These are phyloP conservation scores for Siniperca undulata DNA, from an alignment of 2,797 vertebrate species.

Conservation along the genomic window DNA sequence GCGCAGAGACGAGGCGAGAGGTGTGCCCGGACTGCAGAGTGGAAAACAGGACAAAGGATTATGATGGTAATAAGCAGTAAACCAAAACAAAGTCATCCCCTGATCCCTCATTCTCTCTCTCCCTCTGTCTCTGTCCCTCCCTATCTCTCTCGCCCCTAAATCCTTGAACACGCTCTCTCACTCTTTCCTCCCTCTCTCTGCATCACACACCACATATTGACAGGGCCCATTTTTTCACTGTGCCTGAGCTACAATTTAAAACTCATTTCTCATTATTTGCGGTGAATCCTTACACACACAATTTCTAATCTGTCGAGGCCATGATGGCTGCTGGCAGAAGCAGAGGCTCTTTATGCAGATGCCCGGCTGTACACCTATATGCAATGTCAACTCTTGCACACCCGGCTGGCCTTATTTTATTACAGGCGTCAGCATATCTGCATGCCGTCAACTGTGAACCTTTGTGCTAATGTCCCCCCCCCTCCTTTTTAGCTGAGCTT, in stretches of 20 bases:
- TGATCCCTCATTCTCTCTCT: constrained; percentile 80
- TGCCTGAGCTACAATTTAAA: constrained; percentile 86
- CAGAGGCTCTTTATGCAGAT: constrained; percentile 77
- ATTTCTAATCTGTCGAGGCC: constrained; percentile 83
- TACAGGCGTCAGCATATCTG: constrained; percentile 82
- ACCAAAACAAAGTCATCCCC: constrained; percentile 88
- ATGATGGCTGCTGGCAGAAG: constrained; percentile 76
- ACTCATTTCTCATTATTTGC: constrained; percentile 87
- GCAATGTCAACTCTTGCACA: constrained; percentile 82
- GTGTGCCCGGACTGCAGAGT: constrained; percentile 85
- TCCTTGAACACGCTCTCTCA: constrained; percentile 65
- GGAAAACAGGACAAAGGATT: constrained; percentile 85
- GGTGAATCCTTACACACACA: constrained; percentile 82
- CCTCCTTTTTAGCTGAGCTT: constrained; percentile 57
- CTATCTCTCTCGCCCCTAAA: constrained; percentile 75
- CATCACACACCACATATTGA: constrained; percentile 81
- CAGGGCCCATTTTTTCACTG: constrained; percentile 76
- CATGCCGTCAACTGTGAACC: constrained; percentile 78
- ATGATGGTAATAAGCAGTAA: constrained; percentile 89
- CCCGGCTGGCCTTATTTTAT: constrained; percentile 80
- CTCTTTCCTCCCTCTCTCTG: constrained; percentile 41
- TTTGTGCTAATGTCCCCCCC: constrained; percentile 71
- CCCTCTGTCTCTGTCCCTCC: constrained; percentile 48
- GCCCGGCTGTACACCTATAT: constrained; percentile 77
- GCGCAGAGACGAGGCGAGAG: constrained; percentile 81